Evolutionary conservation across 1,140 invertebrate genomes (phyloP).

Genomic region (Bombus waltoni): DNA sequence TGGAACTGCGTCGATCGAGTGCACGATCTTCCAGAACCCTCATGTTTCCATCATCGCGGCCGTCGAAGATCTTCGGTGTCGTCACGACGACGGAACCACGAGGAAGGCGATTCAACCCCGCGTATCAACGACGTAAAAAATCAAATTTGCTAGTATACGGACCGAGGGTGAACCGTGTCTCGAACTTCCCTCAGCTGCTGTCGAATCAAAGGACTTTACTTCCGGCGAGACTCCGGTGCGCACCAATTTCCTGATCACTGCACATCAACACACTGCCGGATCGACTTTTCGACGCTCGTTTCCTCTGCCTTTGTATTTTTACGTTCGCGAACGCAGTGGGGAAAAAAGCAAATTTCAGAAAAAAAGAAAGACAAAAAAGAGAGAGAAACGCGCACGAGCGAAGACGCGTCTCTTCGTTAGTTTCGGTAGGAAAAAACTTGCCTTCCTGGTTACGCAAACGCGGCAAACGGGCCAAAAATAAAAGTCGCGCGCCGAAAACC

Average conservation of each 20-base stretch:
- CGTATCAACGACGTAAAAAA: slow-evolving; percentile 2
- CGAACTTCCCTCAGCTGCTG: slow-evolving; percentile 25
- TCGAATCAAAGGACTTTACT: slow-evolving; percentile 41
- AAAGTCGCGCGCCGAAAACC: slow-evolving; percentile 37
- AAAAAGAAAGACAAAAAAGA: not conserved
- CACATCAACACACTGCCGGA: slow-evolving; percentile 54
- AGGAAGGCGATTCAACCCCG: not conserved
- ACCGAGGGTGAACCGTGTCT: not conserved
- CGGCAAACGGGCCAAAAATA: not conserved
- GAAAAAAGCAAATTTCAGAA: not conserved
- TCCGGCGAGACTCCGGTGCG: slow-evolving; percentile 40
- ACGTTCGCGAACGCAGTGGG: not conserved
- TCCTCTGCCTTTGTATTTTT: not conserved
- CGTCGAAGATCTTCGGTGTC: slow-evolving; percentile 68
- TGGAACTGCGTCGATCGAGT: slow-evolving; percentile 73
- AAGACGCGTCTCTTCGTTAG: not conserved
- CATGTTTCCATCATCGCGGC: slow-evolving; percentile 79
- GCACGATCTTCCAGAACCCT: slow-evolving; percentile 71
- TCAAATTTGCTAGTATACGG: not conserved
- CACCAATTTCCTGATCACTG: slow-evolving; percentile 64
- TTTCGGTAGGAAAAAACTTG: slow-evolving; percentile 66
- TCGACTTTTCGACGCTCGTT: slow-evolving; percentile 6
- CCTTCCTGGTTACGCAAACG: slow-evolving; percentile 71
- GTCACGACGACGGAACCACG: slow-evolving; percentile 33
- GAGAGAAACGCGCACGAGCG: not conserved